Evolutionary conservation across 2,888 invertebrate species (phyloP), one percentile per base, ranked within the genome.

Genomic region (Phrixothrix hirtus): DNA sequence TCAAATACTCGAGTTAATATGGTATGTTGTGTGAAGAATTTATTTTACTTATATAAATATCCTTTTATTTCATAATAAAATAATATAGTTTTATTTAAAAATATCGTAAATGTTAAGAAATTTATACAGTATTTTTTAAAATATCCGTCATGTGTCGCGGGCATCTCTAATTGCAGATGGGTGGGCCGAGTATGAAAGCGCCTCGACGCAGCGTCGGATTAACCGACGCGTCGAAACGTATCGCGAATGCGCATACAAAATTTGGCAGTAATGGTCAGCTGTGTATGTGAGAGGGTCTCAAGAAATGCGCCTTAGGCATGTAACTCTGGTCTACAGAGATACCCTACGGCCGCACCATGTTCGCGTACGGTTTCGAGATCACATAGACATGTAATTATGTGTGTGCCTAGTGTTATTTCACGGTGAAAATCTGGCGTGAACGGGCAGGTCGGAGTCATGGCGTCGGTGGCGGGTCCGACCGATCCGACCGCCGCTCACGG

Each of bases 401-500:
- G 71, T 72, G 73, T 73, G 72, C 69, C 71, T 70, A 68, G 72
- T 71, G 72, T 68, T 54, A 58, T 76, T 78, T 79, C 79, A 77
- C 79, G 79, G 80, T 81, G 81, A 81, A 78, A 79, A 79, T 80
- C 79, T 80, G 81, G 81, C 81, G 81, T 78, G 79, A 80, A 77
- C 78, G 78, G 78, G 79, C 77, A 79, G 81, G 79, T 78, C 77
- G 78, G 78, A 78, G 79, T 76, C 74, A 79, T 79, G 80, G 79
- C 80, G 79, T 78, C 81, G 77, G 78, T 75, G 76, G 75, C 70
- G 66, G 70, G 67, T 66, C 69, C 69, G 67, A 67, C 71, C 68
- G 69, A 81, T 79, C 79, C 81, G 80, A 78, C 81, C 80, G 81
- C 81, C 80, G 74, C 75, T 75, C 79, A 89, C 82, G 94, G 94